phyloP scores from a whole-genome alignment of 2,888 invertebrate genomes.

The Nomada hirtipes region DNA sequence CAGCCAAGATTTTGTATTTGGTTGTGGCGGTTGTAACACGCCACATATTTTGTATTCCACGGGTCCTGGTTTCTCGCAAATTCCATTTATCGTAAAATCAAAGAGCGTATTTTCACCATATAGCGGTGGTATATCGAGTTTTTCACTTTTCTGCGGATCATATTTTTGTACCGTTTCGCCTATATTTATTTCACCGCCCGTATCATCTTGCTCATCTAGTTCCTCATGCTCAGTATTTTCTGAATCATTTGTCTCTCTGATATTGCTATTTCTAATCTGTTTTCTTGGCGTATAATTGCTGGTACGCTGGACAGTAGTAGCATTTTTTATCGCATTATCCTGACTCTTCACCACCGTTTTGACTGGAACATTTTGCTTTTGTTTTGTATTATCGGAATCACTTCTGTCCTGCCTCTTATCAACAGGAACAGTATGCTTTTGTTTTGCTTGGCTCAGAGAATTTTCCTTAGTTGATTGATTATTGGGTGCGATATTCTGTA shows the following conservation, averaged over 20 bases:
- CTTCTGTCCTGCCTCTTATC: neutral
- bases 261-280: neutral
- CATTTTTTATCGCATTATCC: no score
- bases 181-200: no score
- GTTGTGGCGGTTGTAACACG: slow-evolving; percentile 51
- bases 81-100: slow-evolving; percentile 52
- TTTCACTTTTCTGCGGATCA: neutral
- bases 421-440: neutral
- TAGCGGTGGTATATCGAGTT: slow-evolving; percentile 25
- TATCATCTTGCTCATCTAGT: neutral
- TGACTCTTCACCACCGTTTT: neutral
- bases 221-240: neutral
- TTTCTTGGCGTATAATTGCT: neutral
- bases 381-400: neutral
- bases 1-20: slow-evolving; percentile 63
- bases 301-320: no score
- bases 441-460: neutral
- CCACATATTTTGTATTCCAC: slow-evolving; percentile 64
- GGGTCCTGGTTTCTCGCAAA: slow-evolving; percentile 46
- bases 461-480: neutral
- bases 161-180: neutral
- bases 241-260: neutral
- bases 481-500: neutral
- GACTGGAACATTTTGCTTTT: neutral
- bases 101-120: slow-evolving; percentile 52